Conservation (phyloP, 2,888 invertebrate species). For the Leptarthrus brevirostris region DNA sequence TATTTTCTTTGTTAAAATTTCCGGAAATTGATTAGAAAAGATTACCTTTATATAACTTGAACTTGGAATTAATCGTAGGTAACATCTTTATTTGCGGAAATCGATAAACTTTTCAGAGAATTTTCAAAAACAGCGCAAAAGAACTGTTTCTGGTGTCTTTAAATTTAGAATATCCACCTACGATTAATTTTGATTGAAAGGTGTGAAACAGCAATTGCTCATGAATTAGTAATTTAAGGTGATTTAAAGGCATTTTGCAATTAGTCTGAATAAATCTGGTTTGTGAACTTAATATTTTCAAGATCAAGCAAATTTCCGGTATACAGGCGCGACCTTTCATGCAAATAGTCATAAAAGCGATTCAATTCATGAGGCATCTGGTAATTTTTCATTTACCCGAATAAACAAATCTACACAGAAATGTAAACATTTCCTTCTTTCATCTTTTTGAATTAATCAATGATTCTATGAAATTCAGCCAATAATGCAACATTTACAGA, state of each 20-base stretch:
- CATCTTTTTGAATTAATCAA: conserved; percentile 19
- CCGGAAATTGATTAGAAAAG: too few species aligned
- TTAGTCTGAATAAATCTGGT: background rate
- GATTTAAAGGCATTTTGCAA: conserved; percentile 19
- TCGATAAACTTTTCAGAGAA: too few species aligned
- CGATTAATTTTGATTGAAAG: conserved; percentile 17
- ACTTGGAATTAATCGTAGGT: too few species aligned
- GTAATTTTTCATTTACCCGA: conserved; percentile 28
- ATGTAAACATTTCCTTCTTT: conserved; percentile 23
- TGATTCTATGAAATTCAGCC: too few species aligned
- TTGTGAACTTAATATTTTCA: conserved; percentile 19
- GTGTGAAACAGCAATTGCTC: background rate
- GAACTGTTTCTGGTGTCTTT: background rate
- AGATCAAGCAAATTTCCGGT: background rate
- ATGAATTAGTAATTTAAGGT: conserved; percentile 8
- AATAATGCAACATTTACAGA: too few species aligned
- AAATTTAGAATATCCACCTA: background rate
- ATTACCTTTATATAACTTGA: too few species aligned
- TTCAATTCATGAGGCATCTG: conserved; percentile 20
- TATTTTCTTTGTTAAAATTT: too few species aligned
- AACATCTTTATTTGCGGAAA: too few species aligned
- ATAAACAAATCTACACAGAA: conserved; percentile 24
- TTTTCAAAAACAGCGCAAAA: too few species aligned
- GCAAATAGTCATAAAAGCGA: conserved; percentile 24
- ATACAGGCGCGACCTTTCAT: conserved; percentile 7